Percentiles rank a stretch among this genome's conserved stretches.
These are phyloP conservation scores for Porphyrio hochstetteri DNA, from an alignment of 2,113 vertebrate genomes.

Conservation along the genomic window DNA sequence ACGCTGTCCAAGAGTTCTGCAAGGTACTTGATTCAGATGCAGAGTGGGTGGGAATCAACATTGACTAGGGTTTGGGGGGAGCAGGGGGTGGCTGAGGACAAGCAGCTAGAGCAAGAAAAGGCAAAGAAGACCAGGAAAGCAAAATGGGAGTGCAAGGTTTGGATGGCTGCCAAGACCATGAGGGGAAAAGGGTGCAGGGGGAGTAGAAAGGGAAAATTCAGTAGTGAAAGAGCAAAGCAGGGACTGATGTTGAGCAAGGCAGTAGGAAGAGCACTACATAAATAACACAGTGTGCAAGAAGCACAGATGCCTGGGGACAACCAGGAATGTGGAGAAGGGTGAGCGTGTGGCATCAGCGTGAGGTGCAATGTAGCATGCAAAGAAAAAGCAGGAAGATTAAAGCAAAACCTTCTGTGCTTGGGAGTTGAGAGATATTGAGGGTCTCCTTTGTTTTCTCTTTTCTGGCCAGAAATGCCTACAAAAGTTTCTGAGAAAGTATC, in stretches of 20 bases:
- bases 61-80: not conserved
- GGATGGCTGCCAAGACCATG: not conserved
- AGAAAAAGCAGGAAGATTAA: not conserved
- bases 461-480: not conserved
- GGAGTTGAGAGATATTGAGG: not conserved
- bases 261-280: not conserved
- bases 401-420: not conserved
- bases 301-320: not conserved
- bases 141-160: not conserved
- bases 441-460: not conserved
- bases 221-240: not conserved
- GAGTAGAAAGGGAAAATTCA: not conserved
- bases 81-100: not conserved
- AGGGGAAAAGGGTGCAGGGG: not conserved
- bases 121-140: not conserved
- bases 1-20: not conserved
- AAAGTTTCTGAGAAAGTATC: not conserved
- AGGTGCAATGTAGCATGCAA: not conserved
- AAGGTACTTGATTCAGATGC: not conserved
- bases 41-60: not conserved
- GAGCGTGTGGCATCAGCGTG: not conserved
- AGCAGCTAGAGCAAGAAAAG: not conserved
- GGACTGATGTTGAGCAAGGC: not conserved
- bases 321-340: not conserved
- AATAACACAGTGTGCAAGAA: conserved; percentile 7